Evolutionary conservation across 2,888 invertebrate species (phyloP), one percentile per base, ranked within the genome.

Genomic region (Zygogramma bicolorata): DNA sequence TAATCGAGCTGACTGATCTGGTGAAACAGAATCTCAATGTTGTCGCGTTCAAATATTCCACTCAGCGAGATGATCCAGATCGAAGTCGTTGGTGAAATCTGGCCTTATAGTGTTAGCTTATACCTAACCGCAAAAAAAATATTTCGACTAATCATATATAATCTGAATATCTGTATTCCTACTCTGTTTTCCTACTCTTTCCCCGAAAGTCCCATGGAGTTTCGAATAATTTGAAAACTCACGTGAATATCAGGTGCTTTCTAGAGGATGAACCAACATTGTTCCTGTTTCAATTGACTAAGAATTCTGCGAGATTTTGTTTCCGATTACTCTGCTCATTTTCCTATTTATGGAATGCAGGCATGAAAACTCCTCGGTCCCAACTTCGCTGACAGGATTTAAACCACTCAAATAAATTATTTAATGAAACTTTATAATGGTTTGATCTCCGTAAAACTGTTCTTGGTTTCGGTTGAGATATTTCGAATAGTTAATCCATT

Each of bases 341-440:
- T 29, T 22, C 27, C 27, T 63, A 27, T 63, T 46, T 31, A 15
- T 20, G 46, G n/a, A 27, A 31, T 63, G 27, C 46, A 29, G 13
- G 20, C 29, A n/a, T n/a, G 63, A 46, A 63, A 59, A 67, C 53
- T 31, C 46, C 57, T 18, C n/a, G 38, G 25, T 60, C 46, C 60
- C 18, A 63, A 67, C 63, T 65, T 49, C 15, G 65, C 67, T 68
- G 70, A 65, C 68, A 67, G 62, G 42, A 59, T 57, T 70, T 63
- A 42, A 60, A 65, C 65, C 65, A 68, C 65, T 70, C 70, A 74
- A 68, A 74, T 70, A 70, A 70, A 70, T 70, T 68, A 74, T 68
- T 60, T 57, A 38, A 68, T 63, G 61, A 74, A 74, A 74, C 49
- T 70, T 70, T 65, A 62, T 63, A 65, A 74, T 68, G 70, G 65